Base-by-base conservation (phyloP, 1,140 invertebrate species). In the Drosophila watanabei region DNA sequence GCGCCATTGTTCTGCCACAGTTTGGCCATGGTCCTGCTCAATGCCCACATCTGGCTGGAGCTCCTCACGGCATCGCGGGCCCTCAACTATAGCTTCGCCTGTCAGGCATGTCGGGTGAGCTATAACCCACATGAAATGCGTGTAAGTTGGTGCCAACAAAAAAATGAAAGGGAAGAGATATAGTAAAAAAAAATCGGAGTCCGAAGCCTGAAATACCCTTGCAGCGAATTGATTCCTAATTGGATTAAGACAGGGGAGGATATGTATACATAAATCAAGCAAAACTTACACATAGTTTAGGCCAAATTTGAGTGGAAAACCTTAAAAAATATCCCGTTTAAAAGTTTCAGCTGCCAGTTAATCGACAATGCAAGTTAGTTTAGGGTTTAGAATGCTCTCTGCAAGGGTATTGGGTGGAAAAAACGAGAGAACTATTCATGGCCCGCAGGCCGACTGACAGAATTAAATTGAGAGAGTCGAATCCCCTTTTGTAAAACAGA, bases 1-100 rank as follows among this genome's bases (percentile, higher is more conserved):
- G 96, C 95, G 94, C 92, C 96, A 4, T 94, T 99, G 57, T 95
- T 98, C 63, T 95, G 96, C 4, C 99, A 99, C 93, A 99, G 99
- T 93, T 93, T 98, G 71, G 94, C 95, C 5, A 97, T 99, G 96
- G 96, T 97, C 46, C 93, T 94, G 30, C 95, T 98, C 18, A 99
- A 98, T 93, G 95, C 96, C 6, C 98, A 98, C 92, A 98, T 98
- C 90, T 97, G 96, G 54, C 93, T 96, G 63, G 94, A 98, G 95
- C 89, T 98, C 35, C 94, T 96, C 63, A 94, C 96, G 59, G 95
- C 97, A 33, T 96, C 97, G 18, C 96, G 95, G 48, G 95, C 95
- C 84, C 94, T 97, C 64, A 95, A 95, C 61, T 99, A 99, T 92
- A 98, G 96, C 92, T 97, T 98, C 92, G 96, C 97, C 18, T 99